Evolutionary conservation across 2,797 vertebrate species (phyloP), one percentile per base, ranked within the genome.

Genomic region (Chaenodraco wilsoni): DNA sequence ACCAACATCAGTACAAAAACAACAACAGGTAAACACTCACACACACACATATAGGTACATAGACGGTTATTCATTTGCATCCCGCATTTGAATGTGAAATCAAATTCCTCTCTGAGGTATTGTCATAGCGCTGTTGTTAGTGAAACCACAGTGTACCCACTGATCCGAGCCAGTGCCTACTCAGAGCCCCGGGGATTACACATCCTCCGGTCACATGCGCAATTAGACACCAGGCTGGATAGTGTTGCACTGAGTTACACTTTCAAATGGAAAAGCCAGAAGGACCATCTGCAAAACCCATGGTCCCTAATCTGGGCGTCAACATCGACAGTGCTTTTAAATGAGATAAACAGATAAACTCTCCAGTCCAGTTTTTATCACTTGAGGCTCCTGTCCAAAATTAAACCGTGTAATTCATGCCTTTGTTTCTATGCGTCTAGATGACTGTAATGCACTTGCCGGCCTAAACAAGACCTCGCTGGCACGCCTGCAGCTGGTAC

Each of bases 141-240:
- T 72, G 61, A 78, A 78, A 82, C 77, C 65, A 74, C 62, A 79
- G 56, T 50, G 63, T 57, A 79, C 75, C 76, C 75, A 77, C 71
- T 83, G 84, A 84, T 86, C 78, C 80, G 51, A 65, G 72, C 62
- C 77, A 76, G 1, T 17, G 72, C 76, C 15, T 89, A 60, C 74
- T 56, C 73, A 54, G 54, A 58, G 74, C 81, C 70, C n/a, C 0
- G 44, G 80, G 75, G 74, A 88, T 74, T 72, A 77, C 74, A 83
- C 69, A 66, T 79, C 75, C 77, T 81, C 73, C 23, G 70, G 76
- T 75, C 65, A 74, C 61, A 70, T 64, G 58, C 66, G 72, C 75
- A 84, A 73, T 85, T 84, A 87, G 66, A 85, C 48, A 76, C 48
- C 72, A 74, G 67, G 40, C 49, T 64, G 67, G 66, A 23, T 50